Percentiles rank a stretch among this genome's conserved stretches.
Evolutionary conservation across 2,113 vertebrate species (phyloP).

Genomic region (Passer domesticus): DNA sequence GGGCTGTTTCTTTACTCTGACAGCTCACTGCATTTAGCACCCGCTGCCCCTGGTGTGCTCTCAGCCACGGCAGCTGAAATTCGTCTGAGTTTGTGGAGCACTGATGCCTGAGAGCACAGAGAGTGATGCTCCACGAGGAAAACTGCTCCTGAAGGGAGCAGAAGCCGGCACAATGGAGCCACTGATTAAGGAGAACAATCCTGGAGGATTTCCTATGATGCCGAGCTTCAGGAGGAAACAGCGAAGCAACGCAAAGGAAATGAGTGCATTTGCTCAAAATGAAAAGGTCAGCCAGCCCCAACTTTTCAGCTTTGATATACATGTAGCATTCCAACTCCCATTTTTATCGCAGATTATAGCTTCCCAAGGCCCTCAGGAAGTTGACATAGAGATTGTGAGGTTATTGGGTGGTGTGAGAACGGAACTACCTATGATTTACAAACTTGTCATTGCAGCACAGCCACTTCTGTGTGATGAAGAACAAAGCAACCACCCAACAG

Average conservation of each 20-base stretch:
- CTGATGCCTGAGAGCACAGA: not conserved
- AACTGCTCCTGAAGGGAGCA: not conserved
- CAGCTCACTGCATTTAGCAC: not conserved
- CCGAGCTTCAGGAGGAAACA: constrained; percentile 27
- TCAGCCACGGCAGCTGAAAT: not conserved
- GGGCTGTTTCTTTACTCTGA: not conserved
- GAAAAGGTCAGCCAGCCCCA: constrained; percentile 52
- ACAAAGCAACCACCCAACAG: not conserved
- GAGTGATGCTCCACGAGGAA: not conserved
- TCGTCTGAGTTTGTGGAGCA: not conserved
- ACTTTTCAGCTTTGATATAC: constrained; percentile 34
- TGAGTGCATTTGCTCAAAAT: constrained; percentile 48
- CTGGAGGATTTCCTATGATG: constrained; percentile 58
- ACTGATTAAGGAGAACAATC: constrained; percentile 48
- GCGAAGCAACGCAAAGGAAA: constrained; percentile 45
- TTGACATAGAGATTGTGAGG: constrained; percentile 35
- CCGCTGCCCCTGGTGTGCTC: not conserved
- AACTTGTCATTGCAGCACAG: constrained; percentile 18
- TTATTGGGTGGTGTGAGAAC: constrained; percentile 56
- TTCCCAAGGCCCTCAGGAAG: constrained; percentile 59
- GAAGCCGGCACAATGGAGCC: constrained; percentile 41
- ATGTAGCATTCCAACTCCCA: not conserved
- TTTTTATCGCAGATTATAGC: constrained; percentile 51
- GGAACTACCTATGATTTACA: constrained; percentile 46
- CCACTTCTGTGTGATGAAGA: not conserved